Base-by-base conservation (phyloP, 1,140 invertebrate genomes). In the Lucilia cuprina region DNA sequence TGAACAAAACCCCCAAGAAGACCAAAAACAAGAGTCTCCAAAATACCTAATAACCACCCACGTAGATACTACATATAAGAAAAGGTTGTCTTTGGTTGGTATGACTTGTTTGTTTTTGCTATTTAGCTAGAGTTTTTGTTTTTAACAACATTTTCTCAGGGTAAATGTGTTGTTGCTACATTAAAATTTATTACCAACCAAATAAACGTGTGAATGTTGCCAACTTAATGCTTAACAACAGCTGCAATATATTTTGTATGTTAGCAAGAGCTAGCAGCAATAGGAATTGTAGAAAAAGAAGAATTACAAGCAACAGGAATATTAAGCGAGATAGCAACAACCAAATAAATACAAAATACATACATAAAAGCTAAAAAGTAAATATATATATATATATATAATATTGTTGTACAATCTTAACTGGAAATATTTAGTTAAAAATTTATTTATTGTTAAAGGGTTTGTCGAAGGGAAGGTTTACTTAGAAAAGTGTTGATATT, bases 201-300 rank as follows among this genome's bases (percentile, higher is more conserved):
- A 80, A 47, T 80, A 80, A 80, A 80, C 77, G 77, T 80, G 77
- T 49, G 77, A 80, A 80, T 70, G 65, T 70, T 70, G 19, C 65
- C 65, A 70, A 70, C 65, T 21, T 70, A 21, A 70, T 70, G n/a
- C 65, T 70, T 21, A 21, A 70, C n/a, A 70, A 70, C 65, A 70
- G 65, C 65, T 70, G 65, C 65, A 70, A 70, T 70, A 70, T 70
- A 60, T 70, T 30, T 30, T 70, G 65, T 70, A 70, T 17, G 14
- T 17, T 60, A 60, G 55, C 55, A 60, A 60, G n/a, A 14, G 55
- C 14, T 4, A 60, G n/a, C 13, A n/a, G 2, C 13, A 7, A 12
- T 21, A 70, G 0, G 0, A 70, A 9, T 5, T 8, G n/a, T 5
- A 70, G 1, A 10, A 70, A n/a, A 2, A 70, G 9, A 70, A 70